Evolutionary conservation across 2,113 vertebrate species (phyloP), one percentile per base, ranked within the genome.

Genomic region (Strix aluco): DNA sequence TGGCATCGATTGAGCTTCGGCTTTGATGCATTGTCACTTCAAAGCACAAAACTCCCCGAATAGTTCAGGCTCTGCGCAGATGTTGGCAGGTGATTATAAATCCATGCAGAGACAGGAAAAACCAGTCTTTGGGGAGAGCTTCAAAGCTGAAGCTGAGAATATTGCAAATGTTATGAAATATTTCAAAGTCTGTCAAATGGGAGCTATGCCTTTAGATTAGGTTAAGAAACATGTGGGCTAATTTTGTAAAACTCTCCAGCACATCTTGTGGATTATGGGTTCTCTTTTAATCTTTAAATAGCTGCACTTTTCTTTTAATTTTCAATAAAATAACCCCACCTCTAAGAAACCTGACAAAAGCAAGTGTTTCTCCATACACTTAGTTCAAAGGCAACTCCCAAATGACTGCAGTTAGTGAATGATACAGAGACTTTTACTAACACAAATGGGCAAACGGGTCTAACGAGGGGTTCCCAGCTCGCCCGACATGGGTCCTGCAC

Each of bases 51-150:
- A 46, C 36, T 66, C 92, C 58, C 40, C 10, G 0, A 30, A 62
- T 20, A 65, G 51, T 67, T 93, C 71, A 73, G 87, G 81, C 81
- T 94, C 40, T 0, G 22, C 3, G 4, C 70, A 36, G 93, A 27
- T 66, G 74, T 88, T 94, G 94, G 62, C 94, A 95, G 90, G 93
- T 92, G 94, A 93, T 95, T 88, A 83, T 90, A 96, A 96, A 94
- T 90, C 88, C 75, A 19, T 1, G 44, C 62, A 69, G 92, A 80
- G 81, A 90, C 4, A 3, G 93, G 46, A 65, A 74, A 94, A 81
- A 20, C 11, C 81, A 27, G 88, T 69, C 92, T 90, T 83, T 70
- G 71, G 93, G 93, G 90, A 95, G 29, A 92, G 78, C 78, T 96
- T 91, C 90, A 82, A 73, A 96, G 94, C 87, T 29, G 78, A n/a